Evolutionary conservation across 2,888 invertebrate genomes (phyloP).

Genomic region (Mythimna lalbum): DNA sequence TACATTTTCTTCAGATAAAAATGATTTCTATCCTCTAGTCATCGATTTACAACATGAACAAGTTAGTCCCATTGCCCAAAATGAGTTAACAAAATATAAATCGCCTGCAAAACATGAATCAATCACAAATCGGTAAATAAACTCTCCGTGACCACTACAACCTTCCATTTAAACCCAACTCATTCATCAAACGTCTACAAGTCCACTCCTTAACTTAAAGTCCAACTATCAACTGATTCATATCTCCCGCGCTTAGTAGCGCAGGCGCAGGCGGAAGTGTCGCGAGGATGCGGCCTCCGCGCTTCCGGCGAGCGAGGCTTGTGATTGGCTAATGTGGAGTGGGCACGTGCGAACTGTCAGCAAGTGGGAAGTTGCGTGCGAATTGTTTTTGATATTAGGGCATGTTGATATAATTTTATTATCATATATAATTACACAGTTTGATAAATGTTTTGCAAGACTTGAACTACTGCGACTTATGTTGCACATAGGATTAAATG

Average conservation of each 20-base stretch:
- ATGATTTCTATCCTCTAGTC: background rate
- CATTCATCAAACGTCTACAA: constrained; percentile 19
- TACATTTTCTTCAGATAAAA: no score
- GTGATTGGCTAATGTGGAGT: constrained; percentile 53
- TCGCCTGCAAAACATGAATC: background rate
- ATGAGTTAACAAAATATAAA: background rate
- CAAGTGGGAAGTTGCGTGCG: constrained; percentile 28
- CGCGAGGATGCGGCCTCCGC: constrained; percentile 77
- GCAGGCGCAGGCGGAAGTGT: constrained; percentile 69
- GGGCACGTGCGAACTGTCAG: constrained; percentile 48
- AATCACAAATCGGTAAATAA: background rate
- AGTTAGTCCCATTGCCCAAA: background rate
- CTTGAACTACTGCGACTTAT: no score
- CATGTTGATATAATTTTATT: constrained; percentile 6
- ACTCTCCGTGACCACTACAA: constrained; percentile 3
- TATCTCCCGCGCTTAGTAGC: constrained; percentile 52
- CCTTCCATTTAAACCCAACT: constrained; percentile 17
- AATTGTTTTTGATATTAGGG: constrained; percentile 20
- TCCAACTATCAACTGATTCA: constrained; percentile 48
- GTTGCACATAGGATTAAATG: background rate
- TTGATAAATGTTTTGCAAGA: background rate
- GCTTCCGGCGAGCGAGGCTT: constrained; percentile 67
- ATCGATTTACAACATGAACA: no score
- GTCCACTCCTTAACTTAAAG: constrained; percentile 18
- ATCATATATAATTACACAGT: background rate